phyloP scores from a whole-genome alignment of 2,113 vertebrate genomes.

The Morone chrysops region DNA sequence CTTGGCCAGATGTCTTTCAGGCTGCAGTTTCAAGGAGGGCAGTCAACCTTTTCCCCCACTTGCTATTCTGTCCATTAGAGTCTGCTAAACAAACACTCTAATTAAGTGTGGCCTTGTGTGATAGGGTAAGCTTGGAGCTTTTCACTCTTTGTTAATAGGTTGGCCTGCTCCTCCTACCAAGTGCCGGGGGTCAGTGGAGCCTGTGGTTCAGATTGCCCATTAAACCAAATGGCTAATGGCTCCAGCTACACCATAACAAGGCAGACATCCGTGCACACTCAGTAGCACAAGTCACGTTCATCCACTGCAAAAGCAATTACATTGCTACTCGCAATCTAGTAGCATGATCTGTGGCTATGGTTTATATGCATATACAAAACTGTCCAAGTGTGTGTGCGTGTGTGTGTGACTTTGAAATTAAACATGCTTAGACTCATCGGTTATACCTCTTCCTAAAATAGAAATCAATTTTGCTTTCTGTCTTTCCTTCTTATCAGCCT shows the following conservation, averaged over 20 bases:
- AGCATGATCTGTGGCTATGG: constrained; percentile 45
- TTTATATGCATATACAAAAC: constrained; percentile 36
- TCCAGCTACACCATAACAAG: constrained; percentile 63
- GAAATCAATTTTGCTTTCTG: constrained; percentile 64
- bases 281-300: constrained; percentile 56
- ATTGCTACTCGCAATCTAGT: constrained; percentile 49
- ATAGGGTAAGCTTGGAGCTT: constrained; percentile 62
- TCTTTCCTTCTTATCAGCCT: constrained; percentile 45
- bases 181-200: constrained; percentile 60
- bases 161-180: constrained; percentile 62
- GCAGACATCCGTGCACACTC: constrained; percentile 54
- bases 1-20: constrained; percentile 74
- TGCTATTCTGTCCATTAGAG: constrained; percentile 55
- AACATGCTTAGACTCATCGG: constrained; percentile 45
- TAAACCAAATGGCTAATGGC: constrained; percentile 75
- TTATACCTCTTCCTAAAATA: constrained; percentile 56
- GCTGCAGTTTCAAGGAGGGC: constrained; percentile 69
- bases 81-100: constrained; percentile 76
- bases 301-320: constrained; percentile 74
- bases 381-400: constrained; percentile 7
- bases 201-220: constrained; percentile 66
- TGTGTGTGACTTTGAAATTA: constrained; percentile 39
- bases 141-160: constrained; percentile 69
- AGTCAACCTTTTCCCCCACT: constrained; percentile 35
- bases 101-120: constrained; percentile 76